These are phyloP conservation scores for Sebastes dallii DNA, from an alignment of 2,797 vertebrate genomes.

Conservation along the genomic window DNA sequence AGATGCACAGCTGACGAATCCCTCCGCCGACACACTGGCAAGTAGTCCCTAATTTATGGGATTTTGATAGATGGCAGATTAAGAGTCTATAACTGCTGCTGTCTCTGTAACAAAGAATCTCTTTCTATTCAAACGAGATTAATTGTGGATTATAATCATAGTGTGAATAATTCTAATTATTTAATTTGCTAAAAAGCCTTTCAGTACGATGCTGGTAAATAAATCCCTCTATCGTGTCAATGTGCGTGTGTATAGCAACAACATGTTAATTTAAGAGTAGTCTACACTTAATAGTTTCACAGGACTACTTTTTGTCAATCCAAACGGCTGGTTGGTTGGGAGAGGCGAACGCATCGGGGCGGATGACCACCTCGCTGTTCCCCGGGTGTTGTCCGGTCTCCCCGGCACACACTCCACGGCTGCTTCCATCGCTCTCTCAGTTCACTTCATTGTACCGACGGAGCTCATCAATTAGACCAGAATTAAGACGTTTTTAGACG, in stretches of 20 bases:
- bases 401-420: constrained; percentile 62
- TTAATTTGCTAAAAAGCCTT: background rate
- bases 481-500: constrained; percentile 42
- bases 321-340: constrained; percentile 71
- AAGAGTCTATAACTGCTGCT: background rate
- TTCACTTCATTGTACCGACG: constrained; percentile 74
- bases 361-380: constrained; percentile 74
- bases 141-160: background rate
- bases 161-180: background rate
- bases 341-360: constrained; percentile 76
- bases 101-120: background rate
- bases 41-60: constrained; percentile 79
- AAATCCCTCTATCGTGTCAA: no score
- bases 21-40: constrained; percentile 81
- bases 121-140: background rate
- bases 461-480: constrained; percentile 65
- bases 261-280: background rate
- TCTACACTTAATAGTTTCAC: constrained; percentile 29
- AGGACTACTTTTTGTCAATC: constrained; percentile 76
- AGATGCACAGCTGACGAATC: constrained; percentile 82
- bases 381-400: constrained; percentile 74
- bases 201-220: background rate
- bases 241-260: background rate
- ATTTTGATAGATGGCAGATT: constrained; percentile 61
- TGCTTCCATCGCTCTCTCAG: constrained; percentile 66